These are phyloP conservation scores for Phaenicophaeus curvirostris DNA, from an alignment of 2,797 vertebrate species.

Conservation along the genomic window DNA sequence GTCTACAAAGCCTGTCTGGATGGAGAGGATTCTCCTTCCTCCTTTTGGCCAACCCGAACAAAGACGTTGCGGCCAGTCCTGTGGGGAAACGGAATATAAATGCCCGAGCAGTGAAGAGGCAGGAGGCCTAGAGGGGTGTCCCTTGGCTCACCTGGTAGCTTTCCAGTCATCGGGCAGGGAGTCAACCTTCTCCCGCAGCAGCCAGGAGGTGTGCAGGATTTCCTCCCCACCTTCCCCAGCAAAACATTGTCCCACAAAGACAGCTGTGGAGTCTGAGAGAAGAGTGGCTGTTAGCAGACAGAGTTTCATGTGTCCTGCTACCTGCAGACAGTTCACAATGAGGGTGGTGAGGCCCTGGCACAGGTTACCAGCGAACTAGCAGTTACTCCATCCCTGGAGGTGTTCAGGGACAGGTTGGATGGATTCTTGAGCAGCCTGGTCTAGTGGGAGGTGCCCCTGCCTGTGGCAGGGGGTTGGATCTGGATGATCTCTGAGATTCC, in stretches of 20 bases:
- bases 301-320: no score
- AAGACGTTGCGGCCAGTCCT: background rate
- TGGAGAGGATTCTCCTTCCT: rapidly evolving
- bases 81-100: background rate
- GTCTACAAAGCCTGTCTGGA: rapidly evolving
- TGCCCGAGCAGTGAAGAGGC: rapidly evolving
- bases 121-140: background rate
- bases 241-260: constrained; percentile 35
- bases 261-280: constrained; percentile 25
- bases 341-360: no score
- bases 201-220: constrained; percentile 11
- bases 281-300: background rate
- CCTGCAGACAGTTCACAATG: background rate
- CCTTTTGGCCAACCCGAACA: rapidly evolving
- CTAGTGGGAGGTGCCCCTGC: no score
- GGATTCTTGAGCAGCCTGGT: no score
- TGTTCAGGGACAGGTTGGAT: no score
- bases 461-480: no score
- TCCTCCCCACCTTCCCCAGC: rapidly evolving
- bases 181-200: background rate
- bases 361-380: no score
- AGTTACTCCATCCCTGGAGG: no score
- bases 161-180: background rate
- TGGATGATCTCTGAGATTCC: no score
- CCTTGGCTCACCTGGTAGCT: constrained; percentile 21